A percentile compares a stretch with the other conserved stretches of the same genome.
Evolutionary conservation across 2,797 vertebrate species (phyloP).

Genomic region (Hapalemur alaotrensis): DNA sequence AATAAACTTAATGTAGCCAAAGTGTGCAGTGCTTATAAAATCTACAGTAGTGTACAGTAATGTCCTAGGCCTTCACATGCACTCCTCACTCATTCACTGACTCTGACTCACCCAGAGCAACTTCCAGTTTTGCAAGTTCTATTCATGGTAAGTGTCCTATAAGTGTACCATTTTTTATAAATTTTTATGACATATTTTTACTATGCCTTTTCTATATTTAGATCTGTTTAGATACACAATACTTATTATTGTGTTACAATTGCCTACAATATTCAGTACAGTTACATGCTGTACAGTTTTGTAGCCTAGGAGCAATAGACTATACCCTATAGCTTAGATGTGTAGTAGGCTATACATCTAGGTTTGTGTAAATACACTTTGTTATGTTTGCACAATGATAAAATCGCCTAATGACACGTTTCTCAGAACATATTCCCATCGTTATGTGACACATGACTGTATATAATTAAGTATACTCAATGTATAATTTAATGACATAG

Average conservation of each 20-base stretch:
- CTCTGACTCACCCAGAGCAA: background rate
- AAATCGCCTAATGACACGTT: background rate
- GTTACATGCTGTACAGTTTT: background rate
- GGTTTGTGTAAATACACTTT: background rate
- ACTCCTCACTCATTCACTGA: background rate
- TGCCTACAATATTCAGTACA: background rate
- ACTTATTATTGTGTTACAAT: background rate
- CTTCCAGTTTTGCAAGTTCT: background rate
- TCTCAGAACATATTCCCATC: background rate
- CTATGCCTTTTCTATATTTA: background rate
- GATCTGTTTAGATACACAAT: background rate
- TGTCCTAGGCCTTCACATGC: background rate
- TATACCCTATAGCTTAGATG: background rate
- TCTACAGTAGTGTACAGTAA: background rate
- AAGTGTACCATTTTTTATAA: background rate
- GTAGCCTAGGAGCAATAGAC: background rate
- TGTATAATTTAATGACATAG: background rate
- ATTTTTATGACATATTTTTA: background rate
- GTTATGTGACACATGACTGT: background rate
- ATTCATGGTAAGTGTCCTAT: background rate
- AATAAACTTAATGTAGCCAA: background rate
- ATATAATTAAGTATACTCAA: background rate
- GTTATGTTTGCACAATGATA: background rate
- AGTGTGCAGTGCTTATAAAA: background rate
- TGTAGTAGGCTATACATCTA: background rate